Base-by-base conservation (phyloP, 2,888 invertebrate genomes). In the Zeuzera pyrina region DNA sequence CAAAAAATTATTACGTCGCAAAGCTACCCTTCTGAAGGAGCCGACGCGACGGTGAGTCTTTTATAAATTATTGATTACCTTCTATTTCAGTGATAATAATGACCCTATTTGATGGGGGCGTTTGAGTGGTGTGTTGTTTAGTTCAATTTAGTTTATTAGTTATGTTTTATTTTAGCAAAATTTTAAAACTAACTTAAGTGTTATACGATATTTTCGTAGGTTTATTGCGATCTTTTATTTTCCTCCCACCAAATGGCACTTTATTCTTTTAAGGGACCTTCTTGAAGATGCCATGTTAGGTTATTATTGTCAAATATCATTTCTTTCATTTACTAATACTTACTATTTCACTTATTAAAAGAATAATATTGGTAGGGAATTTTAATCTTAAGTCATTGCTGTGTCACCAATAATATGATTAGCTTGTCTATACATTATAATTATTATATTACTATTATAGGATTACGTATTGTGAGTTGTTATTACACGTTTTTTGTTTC, bases 91-190 rank as follows among this genome's bases (percentile, higher is more conserved):
- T 78, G 73, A 81, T 81, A 79, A 59, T 64, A 66, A 57, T 57
- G 57, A 42, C 66, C 72, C 79, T 78, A 79, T 81, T 42, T 68
- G 67, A 78, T 77, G 66, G 79, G 73, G 66, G 30, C 43, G 59
- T 66, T 68, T 48, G 70, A 61, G 68, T 64, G 69, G 74, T 60
- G 74, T 79, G 81, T 81, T 83, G 71, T 81, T 81, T 83, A 83
- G 83, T 83, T 83, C 77, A 83, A 83, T 83, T 83, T 81, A 81
- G 76, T 81, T 83, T 79, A 81, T 83, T 83, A 81, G 78, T 81
- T 83, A 78, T 74, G 81, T 81, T 83, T 81, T 81, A 79, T 81
- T 83, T 83, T 81, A 81, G 81, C 74, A 76, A 83, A 83, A 81
- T 79, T 83, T 83, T 79, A 67, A 79, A 74, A 69, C 55, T 79